phyloP scores from a whole-genome alignment of 2,888 invertebrate species.

The Theretra japonica region DNA sequence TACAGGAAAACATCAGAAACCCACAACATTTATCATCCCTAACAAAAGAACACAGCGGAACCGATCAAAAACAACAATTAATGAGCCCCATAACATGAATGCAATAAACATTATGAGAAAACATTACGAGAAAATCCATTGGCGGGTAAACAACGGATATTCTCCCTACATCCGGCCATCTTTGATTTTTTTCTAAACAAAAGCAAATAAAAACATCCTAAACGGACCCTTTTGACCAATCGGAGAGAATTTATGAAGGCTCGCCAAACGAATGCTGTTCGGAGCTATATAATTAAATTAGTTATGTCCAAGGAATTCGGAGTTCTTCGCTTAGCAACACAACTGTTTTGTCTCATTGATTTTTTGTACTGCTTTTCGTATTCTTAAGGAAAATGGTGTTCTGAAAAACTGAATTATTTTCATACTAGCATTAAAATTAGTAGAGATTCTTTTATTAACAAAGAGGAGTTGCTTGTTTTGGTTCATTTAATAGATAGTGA shows the following conservation, averaged over 20 bases:
- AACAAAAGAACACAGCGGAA: neutral
- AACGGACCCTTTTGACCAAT: slow-evolving; percentile 8
- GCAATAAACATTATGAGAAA: neutral
- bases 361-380: neutral
- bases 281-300: slow-evolving; percentile 15
- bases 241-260: slow-evolving; percentile 17
- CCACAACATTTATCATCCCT: neutral
- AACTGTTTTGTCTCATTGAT: neutral
- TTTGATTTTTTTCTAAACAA: slow-evolving; percentile 4
- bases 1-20: neutral
- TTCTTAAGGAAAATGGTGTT: too few relatives aligned
- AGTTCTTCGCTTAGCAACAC: neutral
- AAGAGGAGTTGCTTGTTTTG: too few relatives aligned
- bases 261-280: slow-evolving; percentile 2
- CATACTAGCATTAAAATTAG: too few relatives aligned
- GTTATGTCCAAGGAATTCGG: neutral
- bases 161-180: neutral
- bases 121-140: too few relatives aligned
- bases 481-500: too few relatives aligned
- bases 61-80: slow-evolving; percentile 1
- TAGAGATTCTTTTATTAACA: too few relatives aligned
- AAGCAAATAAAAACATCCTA: slow-evolving; percentile 17
- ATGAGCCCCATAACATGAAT: neutral
- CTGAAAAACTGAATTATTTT: too few relatives aligned
- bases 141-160: slow-evolving; percentile 4